These are phyloP conservation scores for Conchocele bisecta DNA, from an alignment of 2,888 invertebrate genomes.

Conservation along the genomic window DNA sequence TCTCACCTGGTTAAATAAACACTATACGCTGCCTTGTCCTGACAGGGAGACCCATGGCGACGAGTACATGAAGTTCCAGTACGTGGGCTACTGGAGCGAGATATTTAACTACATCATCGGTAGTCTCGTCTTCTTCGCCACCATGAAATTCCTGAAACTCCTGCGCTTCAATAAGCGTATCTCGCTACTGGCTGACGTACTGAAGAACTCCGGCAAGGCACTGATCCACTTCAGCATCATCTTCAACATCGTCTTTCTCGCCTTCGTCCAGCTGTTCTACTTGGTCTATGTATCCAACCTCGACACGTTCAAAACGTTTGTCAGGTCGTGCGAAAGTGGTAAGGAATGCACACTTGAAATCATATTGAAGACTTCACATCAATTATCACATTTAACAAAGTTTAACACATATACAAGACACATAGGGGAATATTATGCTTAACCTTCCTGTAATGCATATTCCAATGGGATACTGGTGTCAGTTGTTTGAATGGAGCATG, in stretches of 20 bases:
- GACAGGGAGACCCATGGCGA: slow-evolving; percentile 81
- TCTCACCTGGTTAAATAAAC: no score
- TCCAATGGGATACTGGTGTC: no score
- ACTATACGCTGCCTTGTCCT: no score
- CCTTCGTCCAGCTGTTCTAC: slow-evolving; percentile 82
- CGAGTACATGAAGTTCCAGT: slow-evolving; percentile 82
- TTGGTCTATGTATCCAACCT: slow-evolving; percentile 76
- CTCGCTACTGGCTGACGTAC: slow-evolving; percentile 77
- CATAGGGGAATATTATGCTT: no score
- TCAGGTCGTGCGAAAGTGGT: slow-evolving; percentile 76
- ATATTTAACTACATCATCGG: slow-evolving; percentile 83
- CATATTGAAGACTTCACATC: no score
- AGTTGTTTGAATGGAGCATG: no score
- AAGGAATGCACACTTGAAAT: slow-evolving; percentile 1
- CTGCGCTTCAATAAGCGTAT: slow-evolving; percentile 83
- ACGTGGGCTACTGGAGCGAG: slow-evolving; percentile 83
- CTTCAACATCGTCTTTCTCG: slow-evolving; percentile 81
- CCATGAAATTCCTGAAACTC: slow-evolving; percentile 84
- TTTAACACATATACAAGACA: no score
- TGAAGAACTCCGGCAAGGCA: slow-evolving; percentile 74
- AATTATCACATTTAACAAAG: no score
- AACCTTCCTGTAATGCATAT: no score
- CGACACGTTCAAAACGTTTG: slow-evolving; percentile 62
- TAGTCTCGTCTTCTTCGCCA: slow-evolving; percentile 84
- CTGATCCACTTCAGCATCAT: slow-evolving; percentile 80